A percentile compares a stretch with the other conserved stretches of the same genome.
Evolutionary conservation across 2,113 vertebrate genomes (phyloP).

Genomic region (Pseudorhombus dupliciocellatus): DNA sequence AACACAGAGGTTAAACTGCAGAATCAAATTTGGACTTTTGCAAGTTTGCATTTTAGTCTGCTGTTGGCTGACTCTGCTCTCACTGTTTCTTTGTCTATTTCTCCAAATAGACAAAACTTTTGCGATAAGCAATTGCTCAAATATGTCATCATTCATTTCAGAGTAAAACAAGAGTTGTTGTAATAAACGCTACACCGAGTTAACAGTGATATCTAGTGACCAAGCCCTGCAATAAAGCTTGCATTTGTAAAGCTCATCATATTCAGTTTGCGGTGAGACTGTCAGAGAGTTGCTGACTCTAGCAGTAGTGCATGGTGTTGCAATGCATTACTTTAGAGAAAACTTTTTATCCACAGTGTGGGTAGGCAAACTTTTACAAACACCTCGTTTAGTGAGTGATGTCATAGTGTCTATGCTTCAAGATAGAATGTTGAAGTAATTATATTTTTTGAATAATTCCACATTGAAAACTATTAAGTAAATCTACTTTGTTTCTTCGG

Average conservation of each 20-base stretch:
- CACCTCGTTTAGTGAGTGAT: background rate
- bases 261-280: conserved; percentile 18
- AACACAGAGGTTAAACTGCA: conserved; percentile 54
- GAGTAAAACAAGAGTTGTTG: conserved; percentile 10
- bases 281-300: conserved; percentile 39
- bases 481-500: background rate
- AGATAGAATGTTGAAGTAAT: background rate
- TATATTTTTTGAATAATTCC: background rate
- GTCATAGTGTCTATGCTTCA: background rate
- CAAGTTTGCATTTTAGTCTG: conserved; percentile 47
- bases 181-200: background rate
- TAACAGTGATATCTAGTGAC: background rate
- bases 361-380: background rate
- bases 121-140: conserved; percentile 3
- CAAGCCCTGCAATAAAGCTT: conserved; percentile 20
- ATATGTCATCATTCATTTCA: background rate
- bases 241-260: conserved; percentile 23
- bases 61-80: conserved; percentile 38
- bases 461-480: background rate
- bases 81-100: conserved; percentile 1
- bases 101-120: conserved; percentile 20
- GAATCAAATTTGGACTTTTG: conserved; percentile 50
- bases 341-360: background rate
- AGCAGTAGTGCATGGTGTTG: conserved; percentile 9
- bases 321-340: conserved; percentile 22